A percentile compares a stretch with the other conserved stretches of the same genome.
phyloP scores from a whole-genome alignment of 2,888 invertebrate species.

The Ptilodon capucinus region DNA sequence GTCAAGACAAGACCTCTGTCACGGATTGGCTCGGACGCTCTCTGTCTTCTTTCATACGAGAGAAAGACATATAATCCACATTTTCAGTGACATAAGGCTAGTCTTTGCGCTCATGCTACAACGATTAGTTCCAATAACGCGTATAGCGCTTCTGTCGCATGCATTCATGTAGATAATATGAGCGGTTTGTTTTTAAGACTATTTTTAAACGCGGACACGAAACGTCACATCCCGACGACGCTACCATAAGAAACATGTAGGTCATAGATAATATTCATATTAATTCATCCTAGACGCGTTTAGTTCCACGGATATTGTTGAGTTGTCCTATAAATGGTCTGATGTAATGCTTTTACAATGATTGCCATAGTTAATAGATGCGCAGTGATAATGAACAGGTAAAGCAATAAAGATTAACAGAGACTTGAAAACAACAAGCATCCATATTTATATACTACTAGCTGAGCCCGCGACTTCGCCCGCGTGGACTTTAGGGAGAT shows the following conservation, averaged over 20 bases:
- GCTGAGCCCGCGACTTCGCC: too few relatives aligned
- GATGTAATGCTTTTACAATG: not conserved
- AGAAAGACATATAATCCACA: too few relatives aligned
- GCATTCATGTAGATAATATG: not conserved
- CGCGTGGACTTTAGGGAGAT: too few relatives aligned
- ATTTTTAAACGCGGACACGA: conserved; percentile 25
- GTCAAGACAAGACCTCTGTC: too few relatives aligned
- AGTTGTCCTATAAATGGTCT: too few relatives aligned
- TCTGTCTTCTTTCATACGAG: too few relatives aligned
- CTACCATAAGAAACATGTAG: not conserved
- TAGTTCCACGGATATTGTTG: not conserved
- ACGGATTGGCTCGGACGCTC: too few relatives aligned
- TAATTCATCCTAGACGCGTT: not conserved
- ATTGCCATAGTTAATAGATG: not conserved
- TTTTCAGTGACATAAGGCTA: too few relatives aligned
- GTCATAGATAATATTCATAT: not conserved
- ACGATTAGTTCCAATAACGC: too few relatives aligned
- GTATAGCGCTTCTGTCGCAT: too few relatives aligned
- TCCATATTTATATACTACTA: conserved; percentile 21
- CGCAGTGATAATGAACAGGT: conserved; percentile 12
- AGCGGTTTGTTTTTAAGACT: conserved; percentile 11
- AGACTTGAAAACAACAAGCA: conserved; percentile 10
- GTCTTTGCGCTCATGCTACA: too few relatives aligned
- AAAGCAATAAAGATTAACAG: conserved; percentile 19
- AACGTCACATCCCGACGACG: not conserved